Evolutionary conservation across 2,113 vertebrate species (phyloP).

Genomic region (Myiagra hebetior): DNA sequence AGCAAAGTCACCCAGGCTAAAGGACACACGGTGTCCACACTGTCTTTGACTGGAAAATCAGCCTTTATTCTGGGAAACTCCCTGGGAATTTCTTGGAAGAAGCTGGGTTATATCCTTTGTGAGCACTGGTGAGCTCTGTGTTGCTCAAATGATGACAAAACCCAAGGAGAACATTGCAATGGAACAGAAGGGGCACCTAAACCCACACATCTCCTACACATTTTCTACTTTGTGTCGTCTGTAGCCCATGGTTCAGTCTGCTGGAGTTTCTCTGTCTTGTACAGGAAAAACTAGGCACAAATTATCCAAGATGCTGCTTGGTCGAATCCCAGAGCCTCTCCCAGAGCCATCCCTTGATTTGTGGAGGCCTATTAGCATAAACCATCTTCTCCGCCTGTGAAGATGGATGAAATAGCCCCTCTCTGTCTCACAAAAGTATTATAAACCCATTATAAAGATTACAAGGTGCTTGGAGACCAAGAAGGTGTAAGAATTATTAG

Average conservation of each 20-base stretch:
- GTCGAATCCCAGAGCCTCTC: neutral
- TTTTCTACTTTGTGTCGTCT: neutral
- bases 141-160: neutral
- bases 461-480: neutral
- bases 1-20: neutral
- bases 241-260: neutral
- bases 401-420: neutral
- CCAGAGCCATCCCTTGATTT: neutral
- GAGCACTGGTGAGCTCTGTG: neutral
- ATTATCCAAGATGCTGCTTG: neutral
- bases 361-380: neutral
- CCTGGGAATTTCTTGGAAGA: neutral
- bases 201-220: neutral
- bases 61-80: neutral
- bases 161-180: neutral
- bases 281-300: neutral
- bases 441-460: neutral
- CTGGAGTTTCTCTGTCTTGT: neutral
- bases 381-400: neutral
- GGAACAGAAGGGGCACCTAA: neutral
- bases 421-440: neutral
- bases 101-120: neutral
- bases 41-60: neutral
- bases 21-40: accelerated
- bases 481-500: neutral